phyloP scores from a whole-genome alignment of 2,797 vertebrate genomes.

The Microctenopoma stevenorrisi region DNA sequence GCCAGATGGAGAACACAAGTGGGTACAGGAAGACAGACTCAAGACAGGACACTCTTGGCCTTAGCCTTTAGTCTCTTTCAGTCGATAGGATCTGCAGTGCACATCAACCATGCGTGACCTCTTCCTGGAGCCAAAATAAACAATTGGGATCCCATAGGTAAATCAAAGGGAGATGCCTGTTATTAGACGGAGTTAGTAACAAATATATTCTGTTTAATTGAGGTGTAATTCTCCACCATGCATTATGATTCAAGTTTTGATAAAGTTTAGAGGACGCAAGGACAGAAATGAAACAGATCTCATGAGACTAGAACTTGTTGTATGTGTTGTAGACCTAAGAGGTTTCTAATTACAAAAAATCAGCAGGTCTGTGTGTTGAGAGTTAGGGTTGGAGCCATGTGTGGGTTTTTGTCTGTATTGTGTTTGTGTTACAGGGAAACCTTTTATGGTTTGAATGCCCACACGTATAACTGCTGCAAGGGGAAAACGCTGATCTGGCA shows the following conservation, averaged over 20 bases:
- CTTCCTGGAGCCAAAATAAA: constrained; percentile 67
- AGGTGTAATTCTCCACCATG: constrained; percentile 12
- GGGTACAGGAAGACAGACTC: constrained; percentile 64
- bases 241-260: constrained; percentile 17
- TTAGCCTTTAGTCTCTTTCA: constrained; percentile 39
- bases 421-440: constrained; percentile 38
- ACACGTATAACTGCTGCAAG: constrained; percentile 10
- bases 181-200: neutral
- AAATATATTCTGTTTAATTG: constrained; percentile 10
- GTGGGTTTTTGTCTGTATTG: constrained; percentile 34
- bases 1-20: constrained; percentile 79
- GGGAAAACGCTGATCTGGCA: constrained; percentile 19
- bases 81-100: constrained; percentile 57
- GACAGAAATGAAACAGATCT: constrained; percentile 8
- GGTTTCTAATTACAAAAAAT: constrained; percentile 45
- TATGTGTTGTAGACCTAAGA: constrained; percentile 30
- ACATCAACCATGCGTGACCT: constrained; percentile 51
- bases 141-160: constrained; percentile 26
- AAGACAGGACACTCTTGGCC: constrained; percentile 59
- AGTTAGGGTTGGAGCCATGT: constrained; percentile 7
- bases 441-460: constrained; percentile 10
- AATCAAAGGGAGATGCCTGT: constrained; percentile 25
- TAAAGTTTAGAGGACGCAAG: neutral
- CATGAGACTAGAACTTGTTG: constrained; percentile 22
- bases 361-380: constrained; percentile 25